Percentiles rank a stretch among this genome's conserved stretches.
These are phyloP conservation scores for Pygocentrus nattereri DNA, from an alignment of 2,797 vertebrate species.

Conservation along the genomic window DNA sequence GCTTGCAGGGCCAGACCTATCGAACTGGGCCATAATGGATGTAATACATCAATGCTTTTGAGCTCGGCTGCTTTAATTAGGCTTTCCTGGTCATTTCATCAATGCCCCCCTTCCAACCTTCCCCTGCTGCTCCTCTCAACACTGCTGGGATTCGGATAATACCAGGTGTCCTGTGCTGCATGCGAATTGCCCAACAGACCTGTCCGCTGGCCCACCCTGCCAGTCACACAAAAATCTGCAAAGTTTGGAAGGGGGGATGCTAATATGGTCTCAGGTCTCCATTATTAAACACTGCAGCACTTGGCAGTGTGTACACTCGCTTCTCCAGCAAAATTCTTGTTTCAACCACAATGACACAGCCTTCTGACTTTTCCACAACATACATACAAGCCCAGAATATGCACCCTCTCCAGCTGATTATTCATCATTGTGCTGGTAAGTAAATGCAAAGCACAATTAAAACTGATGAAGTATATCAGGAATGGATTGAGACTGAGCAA, in stretches of 20 bases:
- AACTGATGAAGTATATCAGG: constrained; percentile 9
- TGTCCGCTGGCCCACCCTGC: constrained; percentile 63
- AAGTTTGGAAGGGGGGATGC: constrained; percentile 74
- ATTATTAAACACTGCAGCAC: constrained; percentile 58
- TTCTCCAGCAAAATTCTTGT: neutral
- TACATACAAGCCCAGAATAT: neutral
- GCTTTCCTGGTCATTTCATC: constrained; percentile 96
- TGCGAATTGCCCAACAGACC: constrained; percentile 81
- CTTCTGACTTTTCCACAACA: neutral
- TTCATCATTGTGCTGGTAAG: neutral
- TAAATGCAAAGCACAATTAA: constrained; percentile 5
- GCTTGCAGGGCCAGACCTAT: constrained; percentile 89
- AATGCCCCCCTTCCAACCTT: constrained; percentile 82
- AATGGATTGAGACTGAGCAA: neutral
- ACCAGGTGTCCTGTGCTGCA: constrained; percentile 83
- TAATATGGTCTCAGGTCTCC: constrained; percentile 71
- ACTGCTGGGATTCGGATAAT: constrained; percentile 86
- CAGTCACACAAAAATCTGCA: constrained; percentile 64
- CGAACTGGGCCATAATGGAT: constrained; percentile 96
- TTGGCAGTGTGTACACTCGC: constrained; percentile 52
- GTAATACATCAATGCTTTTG: constrained; percentile 99
- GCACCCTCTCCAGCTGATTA: no score
- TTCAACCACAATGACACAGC: neutral
- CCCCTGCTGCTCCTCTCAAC: constrained; percentile 63
- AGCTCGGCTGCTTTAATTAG: constrained; percentile 99